Conservation (phyloP, 2,888 invertebrate genomes). For the Apodemia zela region DNA sequence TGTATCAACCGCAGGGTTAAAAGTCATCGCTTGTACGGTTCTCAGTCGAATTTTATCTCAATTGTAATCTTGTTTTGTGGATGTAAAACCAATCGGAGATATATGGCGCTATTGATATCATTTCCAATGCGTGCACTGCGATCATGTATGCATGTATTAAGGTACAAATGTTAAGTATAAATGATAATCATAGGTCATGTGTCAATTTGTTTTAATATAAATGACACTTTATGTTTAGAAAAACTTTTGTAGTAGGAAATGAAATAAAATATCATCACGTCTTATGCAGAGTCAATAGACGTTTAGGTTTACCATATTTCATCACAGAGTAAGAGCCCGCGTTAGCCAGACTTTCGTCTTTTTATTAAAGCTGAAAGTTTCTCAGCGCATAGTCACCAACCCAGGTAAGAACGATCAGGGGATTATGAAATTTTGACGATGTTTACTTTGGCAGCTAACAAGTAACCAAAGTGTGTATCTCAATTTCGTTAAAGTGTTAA, state of each 20-base stretch:
- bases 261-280: no score
- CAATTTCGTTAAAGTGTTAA: no score
- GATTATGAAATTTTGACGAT: no score
- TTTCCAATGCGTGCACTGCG: constrained; percentile 38
- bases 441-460: no score
- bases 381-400: no score
- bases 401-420: no score
- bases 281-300: no score
- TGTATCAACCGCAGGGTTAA: constrained; percentile 33
- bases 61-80: constrained; percentile 49
- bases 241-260: neutral
- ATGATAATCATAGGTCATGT: constrained; percentile 28
- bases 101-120: constrained; percentile 45
- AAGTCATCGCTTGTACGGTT: constrained; percentile 41
- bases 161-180: constrained; percentile 26
- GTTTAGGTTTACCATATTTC: no score
- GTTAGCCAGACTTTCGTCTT: no score
- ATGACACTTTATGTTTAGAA: constrained; percentile 20
- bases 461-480: no score
- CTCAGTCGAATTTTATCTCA: constrained; percentile 49
- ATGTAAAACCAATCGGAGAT: constrained; percentile 44
- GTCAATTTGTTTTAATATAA: constrained; percentile 18
- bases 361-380: no score
- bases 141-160: constrained; percentile 35
- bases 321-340: no score